Base-by-base conservation (phyloP, 2,113 vertebrate species). In the Passer domesticus region DNA sequence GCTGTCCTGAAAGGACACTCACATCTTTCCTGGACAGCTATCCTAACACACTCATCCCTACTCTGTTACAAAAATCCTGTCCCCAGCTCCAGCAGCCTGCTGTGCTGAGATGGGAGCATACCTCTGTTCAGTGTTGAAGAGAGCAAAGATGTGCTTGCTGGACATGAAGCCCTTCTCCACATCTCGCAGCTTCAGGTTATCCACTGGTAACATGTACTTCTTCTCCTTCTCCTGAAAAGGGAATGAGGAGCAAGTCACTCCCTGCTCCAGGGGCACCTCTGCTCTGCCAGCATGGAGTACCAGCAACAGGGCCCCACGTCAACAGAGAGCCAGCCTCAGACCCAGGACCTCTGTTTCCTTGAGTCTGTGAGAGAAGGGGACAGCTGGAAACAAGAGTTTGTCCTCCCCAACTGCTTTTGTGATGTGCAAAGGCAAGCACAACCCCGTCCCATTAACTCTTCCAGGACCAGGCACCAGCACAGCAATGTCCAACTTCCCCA, bases 101-200 rank as follows among this genome's bases (percentile, higher is more conserved):
- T 0, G 2, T 15, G 28, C 19, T 30, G 58, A 15, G 49, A 73
- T 24, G 17, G 6, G 27, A 55, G 5, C 94, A 41, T 74, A 99
- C 99, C 99, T 99, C 98, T 99, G 99, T 86, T 99, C 99, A 0
- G 99, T 99, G 98, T 99, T 99, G 97, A 99, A 99, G 93, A 99
- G 98, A 74, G 99, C 99, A 63, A 99, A 99, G 96, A 99, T 99
- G 50, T 99, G 98, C 89, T 99, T 99, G 99, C 99, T 99, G 86
- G 99, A 99, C 99, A 99, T 99, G 96, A 99, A 99, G 3, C 99
- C 98, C 85, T 99, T 99, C 97, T 99, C 99, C 88, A 99, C 98
- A 33, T 99, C 99, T 4, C 99, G 98, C 94, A 99, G 97, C 90
- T 99, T 99, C 97, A 99, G 98, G 96, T 99, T 99, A 96, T 99